Evolutionary conservation across 2,113 vertebrate species (phyloP).

Genomic region (Neolamprologus hecqui): DNA sequence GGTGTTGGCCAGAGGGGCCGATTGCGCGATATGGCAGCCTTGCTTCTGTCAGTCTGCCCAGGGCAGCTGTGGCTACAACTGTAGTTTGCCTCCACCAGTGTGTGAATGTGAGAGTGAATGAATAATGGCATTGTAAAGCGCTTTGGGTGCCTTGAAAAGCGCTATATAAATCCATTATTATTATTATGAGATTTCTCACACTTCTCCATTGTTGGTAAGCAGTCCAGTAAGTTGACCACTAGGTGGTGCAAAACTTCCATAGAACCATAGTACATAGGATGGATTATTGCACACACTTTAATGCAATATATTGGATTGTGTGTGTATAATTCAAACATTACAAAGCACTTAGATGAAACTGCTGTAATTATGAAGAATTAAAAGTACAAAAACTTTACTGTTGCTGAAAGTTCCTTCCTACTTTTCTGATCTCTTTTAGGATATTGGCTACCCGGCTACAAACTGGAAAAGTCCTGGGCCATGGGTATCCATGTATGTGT

Average conservation of each 20-base stretch:
- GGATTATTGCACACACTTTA: background rate
- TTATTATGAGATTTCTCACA: background rate
- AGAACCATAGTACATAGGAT: background rate
- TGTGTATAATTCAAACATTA: background rate
- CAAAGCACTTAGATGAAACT: background rate
- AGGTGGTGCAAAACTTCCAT: constrained; percentile 11
- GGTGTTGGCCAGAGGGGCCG: no score
- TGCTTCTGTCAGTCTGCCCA: no score
- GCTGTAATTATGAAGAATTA: background rate
- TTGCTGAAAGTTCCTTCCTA: background rate
- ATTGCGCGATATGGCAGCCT: no score
- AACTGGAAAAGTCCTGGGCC: constrained; percentile 90
- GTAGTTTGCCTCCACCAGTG: no score
- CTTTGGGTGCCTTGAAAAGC: no score
- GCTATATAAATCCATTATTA: no score
- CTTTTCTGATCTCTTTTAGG: constrained; percentile 64
- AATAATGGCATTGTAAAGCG: no score
- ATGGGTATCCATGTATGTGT: constrained; percentile 88
- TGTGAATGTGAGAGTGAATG: no score
- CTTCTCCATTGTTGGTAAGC: background rate
- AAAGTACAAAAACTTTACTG: background rate
- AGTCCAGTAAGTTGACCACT: background rate
- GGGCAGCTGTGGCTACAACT: no score
- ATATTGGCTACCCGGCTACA: constrained; percentile 92
- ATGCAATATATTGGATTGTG: background rate